Evolutionary conservation across 1,140 invertebrate species (phyloP).

Genomic region (Babylonia areolata): DNA sequence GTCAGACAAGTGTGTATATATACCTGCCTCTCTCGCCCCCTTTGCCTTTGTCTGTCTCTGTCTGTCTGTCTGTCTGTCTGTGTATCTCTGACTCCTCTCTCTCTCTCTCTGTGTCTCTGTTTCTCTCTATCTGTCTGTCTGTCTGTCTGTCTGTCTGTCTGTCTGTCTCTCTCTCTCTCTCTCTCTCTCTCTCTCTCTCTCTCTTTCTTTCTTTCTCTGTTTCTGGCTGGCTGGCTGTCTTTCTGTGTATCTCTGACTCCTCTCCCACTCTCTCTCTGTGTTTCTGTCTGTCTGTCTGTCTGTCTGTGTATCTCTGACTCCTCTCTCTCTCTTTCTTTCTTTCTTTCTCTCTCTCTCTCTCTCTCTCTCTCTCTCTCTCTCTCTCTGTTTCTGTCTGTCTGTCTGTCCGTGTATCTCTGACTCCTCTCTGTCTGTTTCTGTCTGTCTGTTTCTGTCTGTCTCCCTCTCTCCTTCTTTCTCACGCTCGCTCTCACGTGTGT

Average conservation of each 20-base stretch:
- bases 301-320: too few relatives aligned
- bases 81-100: not conserved
- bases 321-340: too few relatives aligned
- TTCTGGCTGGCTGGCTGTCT: not conserved
- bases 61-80: not conserved
- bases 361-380: not conserved
- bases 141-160: not conserved
- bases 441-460: too few relatives aligned
- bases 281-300: too few relatives aligned
- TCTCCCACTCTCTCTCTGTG: not conserved
- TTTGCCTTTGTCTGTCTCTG: not conserved
- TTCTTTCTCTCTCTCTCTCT: too few relatives aligned
- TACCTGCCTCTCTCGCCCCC: not conserved
- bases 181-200: not conserved
- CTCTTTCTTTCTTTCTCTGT: not conserved
- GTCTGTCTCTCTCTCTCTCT: not conserved
- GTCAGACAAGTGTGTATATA: too few relatives aligned
- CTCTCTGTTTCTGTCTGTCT: not conserved
- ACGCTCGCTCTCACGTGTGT: too few relatives aligned
- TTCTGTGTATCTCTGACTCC: not conserved
- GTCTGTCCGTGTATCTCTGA: not conserved
- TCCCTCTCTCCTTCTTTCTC: too few relatives aligned
- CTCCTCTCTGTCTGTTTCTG: not conserved
- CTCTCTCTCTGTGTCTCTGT: constrained; percentile 13
- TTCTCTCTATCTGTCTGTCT: too few relatives aligned